These are phyloP conservation scores for Phthorimaea operculella DNA, from an alignment of 1,140 invertebrate genomes.

Conservation along the genomic window DNA sequence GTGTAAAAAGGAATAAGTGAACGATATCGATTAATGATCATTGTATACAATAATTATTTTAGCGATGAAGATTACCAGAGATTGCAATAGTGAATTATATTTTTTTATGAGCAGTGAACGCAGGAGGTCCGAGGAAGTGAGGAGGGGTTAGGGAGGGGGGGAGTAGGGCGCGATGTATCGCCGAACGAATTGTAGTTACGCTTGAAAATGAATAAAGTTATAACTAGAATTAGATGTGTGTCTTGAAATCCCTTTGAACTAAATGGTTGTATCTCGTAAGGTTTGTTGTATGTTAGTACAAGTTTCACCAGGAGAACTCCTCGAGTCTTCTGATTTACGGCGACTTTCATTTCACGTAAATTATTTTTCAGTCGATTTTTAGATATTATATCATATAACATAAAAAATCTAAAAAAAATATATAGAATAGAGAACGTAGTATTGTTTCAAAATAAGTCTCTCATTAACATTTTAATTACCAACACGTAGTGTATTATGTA, in stretches of 20 bases:
- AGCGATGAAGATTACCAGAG: slow-evolving; percentile 51
- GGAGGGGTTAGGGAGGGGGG: background rate
- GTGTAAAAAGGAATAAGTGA: slow-evolving; percentile 58
- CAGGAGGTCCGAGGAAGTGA: background rate
- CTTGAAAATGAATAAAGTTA: slow-evolving; percentile 35
- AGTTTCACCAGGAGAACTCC: slow-evolving; percentile 18
- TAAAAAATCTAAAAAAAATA: slow-evolving; percentile 41
- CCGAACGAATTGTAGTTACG: slow-evolving; percentile 33
- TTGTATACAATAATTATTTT: slow-evolving; percentile 34
- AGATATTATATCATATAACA: slow-evolving; percentile 21
- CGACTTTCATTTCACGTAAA: slow-evolving; percentile 12
- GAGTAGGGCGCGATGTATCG: background rate
- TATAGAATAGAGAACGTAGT: slow-evolving; percentile 46
- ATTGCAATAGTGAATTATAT: slow-evolving; percentile 65
- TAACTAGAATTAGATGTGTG: slow-evolving; percentile 29
- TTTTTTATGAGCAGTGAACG: slow-evolving; percentile 51
- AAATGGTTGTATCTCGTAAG: slow-evolving; percentile 34
- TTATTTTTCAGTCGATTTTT: slow-evolving; percentile 30
- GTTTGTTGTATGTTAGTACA: slow-evolving; percentile 31
- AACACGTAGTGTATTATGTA: slow-evolving; percentile 53
- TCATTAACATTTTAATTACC: slow-evolving; percentile 52
- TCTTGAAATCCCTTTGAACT: slow-evolving; percentile 25
- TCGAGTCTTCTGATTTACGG: background rate
- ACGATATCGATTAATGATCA: slow-evolving; percentile 43
- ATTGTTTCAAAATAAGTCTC: slow-evolving; percentile 50